Percentiles rank a stretch among this genome's conserved stretches.
Evolutionary conservation across 2,113 vertebrate species (phyloP).

Genomic region (Rhinopithecus roxellana): DNA sequence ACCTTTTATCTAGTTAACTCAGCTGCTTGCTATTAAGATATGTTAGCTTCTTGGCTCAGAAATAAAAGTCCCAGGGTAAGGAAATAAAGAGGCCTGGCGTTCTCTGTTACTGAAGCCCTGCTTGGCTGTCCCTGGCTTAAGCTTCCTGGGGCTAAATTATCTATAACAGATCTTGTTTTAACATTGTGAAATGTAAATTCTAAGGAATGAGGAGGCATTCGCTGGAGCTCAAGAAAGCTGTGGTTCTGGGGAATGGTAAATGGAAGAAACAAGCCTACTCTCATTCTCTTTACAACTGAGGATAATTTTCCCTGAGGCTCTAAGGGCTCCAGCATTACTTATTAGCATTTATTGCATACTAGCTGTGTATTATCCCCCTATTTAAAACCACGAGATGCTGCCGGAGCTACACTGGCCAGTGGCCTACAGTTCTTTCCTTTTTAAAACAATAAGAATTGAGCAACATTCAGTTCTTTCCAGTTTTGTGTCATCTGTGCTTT

Average conservation of each 20-base stretch:
- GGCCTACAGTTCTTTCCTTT: background rate
- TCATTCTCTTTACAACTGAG: background rate
- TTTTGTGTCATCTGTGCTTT: background rate
- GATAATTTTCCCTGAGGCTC: background rate
- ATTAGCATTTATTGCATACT: background rate
- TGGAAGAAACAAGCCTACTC: background rate
- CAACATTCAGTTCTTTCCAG: background rate
- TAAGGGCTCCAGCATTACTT: background rate
- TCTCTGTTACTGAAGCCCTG: constrained; percentile 27
- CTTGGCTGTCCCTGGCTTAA: constrained; percentile 56
- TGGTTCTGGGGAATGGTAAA: background rate
- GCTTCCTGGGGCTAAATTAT: constrained; percentile 61
- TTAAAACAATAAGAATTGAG: background rate
- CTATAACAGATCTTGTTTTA: constrained; percentile 59
- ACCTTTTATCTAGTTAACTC: constrained; percentile 79
- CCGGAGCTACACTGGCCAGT: background rate
- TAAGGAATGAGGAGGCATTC: background rate
- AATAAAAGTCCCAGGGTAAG: constrained; percentile 70
- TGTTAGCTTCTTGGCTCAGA: constrained; percentile 72
- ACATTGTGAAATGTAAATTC: constrained; percentile 45
- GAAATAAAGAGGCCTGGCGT: constrained; percentile 43
- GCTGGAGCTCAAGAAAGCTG: background rate
- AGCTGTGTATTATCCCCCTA: rapidly evolving
- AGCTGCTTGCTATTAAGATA: constrained; percentile 76
- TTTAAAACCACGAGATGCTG: background rate